Percentiles rank a stretch among this genome's conserved stretches.
These are phyloP conservation scores for Pachyrhynchus sulphureomaculatus DNA, from an alignment of 1,140 invertebrate genomes.

Conservation along the genomic window DNA sequence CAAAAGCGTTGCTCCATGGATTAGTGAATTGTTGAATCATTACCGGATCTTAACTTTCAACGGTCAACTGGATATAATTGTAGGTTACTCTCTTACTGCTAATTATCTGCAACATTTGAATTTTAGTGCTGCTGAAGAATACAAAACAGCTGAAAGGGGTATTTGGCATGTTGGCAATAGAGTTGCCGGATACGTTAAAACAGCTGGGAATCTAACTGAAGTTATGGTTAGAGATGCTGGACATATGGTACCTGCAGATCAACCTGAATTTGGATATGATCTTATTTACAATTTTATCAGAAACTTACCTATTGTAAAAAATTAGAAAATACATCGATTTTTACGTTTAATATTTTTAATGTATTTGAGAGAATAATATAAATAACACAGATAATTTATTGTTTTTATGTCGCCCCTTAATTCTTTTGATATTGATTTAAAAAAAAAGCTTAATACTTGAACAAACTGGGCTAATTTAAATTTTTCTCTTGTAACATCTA, in stretches of 20 bases:
- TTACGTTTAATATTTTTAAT: too few relatives aligned
- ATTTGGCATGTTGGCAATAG: conserved; percentile 66
- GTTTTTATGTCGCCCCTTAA: too few relatives aligned
- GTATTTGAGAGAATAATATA: too few relatives aligned
- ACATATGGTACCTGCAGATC: conserved; percentile 72
- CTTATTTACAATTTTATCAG: conserved; percentile 73
- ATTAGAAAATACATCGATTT: too few relatives aligned
- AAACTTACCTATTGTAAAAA: conserved; percentile 50
- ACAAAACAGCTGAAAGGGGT: conserved; percentile 60
- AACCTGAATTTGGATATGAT: conserved; percentile 72
- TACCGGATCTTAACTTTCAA: conserved; percentile 74
- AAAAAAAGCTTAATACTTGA: too few relatives aligned
- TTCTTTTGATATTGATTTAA: too few relatives aligned
- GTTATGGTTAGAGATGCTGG: too few relatives aligned
- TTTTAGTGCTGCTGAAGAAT: conserved; percentile 64
- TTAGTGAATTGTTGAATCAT: conserved; percentile 66
- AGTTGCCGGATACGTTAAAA: conserved; percentile 72
- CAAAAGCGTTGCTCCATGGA: conserved; percentile 73
- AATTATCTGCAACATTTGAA: conserved; percentile 66
- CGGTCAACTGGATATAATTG: conserved; percentile 83
- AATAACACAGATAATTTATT: too few relatives aligned
- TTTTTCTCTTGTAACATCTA: too few relatives aligned
- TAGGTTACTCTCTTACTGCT: conserved; percentile 75
- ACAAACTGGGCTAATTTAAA: too few relatives aligned
- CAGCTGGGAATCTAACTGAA: conserved; percentile 57